phyloP scores from a whole-genome alignment of 2,113 vertebrate species.

The Okapia johnstoni region DNA sequence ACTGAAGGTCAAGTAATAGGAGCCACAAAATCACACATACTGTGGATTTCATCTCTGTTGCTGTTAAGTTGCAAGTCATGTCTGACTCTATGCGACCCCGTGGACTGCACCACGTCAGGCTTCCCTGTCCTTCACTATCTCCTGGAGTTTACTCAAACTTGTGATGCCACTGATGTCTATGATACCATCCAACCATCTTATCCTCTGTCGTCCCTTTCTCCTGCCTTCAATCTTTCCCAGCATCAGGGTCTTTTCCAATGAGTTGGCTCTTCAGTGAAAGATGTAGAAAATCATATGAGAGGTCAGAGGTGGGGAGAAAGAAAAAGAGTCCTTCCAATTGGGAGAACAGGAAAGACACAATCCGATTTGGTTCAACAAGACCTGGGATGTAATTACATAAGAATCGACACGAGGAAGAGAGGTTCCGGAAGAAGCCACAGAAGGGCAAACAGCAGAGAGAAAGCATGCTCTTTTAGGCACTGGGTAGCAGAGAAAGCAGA shows the following conservation, averaged over 20 bases:
- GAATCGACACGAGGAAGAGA: fast-evolving
- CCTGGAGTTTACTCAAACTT: not conserved
- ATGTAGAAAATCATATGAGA: fast-evolving
- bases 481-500: fast-evolving
- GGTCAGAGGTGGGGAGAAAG: not conserved
- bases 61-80: not conserved
- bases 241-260: not conserved
- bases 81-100: not conserved
- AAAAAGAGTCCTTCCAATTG: not conserved
- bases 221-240: not conserved
- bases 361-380: not conserved
- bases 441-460: not conserved
- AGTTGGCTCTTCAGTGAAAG: not conserved
- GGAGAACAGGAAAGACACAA: not conserved
- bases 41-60: not conserved
- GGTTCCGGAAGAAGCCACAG: not conserved
- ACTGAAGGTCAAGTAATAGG: not conserved
- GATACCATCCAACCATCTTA: not conserved
- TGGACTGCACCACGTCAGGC: not conserved
- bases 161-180: not conserved
- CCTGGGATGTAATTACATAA: not conserved
- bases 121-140: not conserved
- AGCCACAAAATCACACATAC: not conserved
- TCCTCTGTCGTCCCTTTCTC: not conserved
- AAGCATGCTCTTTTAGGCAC: too few relatives aligned